These are phyloP conservation scores for Melanophora roralis DNA, from an alignment of 2,888 invertebrate species.

Conservation along the genomic window DNA sequence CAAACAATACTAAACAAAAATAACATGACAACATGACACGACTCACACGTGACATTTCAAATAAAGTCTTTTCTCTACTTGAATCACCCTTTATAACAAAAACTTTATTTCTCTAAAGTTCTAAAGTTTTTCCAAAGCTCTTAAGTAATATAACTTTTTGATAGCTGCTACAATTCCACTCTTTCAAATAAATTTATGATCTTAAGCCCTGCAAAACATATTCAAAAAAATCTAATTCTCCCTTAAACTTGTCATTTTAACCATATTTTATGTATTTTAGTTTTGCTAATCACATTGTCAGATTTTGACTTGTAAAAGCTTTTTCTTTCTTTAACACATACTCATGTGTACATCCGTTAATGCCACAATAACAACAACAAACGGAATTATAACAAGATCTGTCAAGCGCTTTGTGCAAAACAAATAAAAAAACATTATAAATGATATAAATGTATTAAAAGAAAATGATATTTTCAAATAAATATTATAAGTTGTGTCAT, in stretches of 20 bases:
- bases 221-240: neutral
- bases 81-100: too few species aligned
- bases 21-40: too few species aligned
- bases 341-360: neutral
- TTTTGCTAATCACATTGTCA: constrained; percentile 12
- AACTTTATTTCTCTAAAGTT: too few species aligned
- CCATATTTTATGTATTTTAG: neutral
- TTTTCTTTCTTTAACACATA: neutral
- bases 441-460: neutral
- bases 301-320: constrained; percentile 27
- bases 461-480: neutral
- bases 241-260: neutral
- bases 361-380: neutral
- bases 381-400: constrained; percentile 15
- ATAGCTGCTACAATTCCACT: too few species aligned
- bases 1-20: too few species aligned
- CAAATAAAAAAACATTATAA: neutral
- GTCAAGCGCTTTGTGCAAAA: constrained; percentile 4
- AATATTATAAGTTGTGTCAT: constrained; percentile 11
- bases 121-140: too few species aligned
- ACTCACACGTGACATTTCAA: too few species aligned
- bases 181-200: too few species aligned
- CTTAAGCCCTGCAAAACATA: too few species aligned
- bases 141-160: too few species aligned
- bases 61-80: too few species aligned